phyloP scores from a whole-genome alignment of 2,888 invertebrate species.

The Raillietiella orientalis region DNA sequence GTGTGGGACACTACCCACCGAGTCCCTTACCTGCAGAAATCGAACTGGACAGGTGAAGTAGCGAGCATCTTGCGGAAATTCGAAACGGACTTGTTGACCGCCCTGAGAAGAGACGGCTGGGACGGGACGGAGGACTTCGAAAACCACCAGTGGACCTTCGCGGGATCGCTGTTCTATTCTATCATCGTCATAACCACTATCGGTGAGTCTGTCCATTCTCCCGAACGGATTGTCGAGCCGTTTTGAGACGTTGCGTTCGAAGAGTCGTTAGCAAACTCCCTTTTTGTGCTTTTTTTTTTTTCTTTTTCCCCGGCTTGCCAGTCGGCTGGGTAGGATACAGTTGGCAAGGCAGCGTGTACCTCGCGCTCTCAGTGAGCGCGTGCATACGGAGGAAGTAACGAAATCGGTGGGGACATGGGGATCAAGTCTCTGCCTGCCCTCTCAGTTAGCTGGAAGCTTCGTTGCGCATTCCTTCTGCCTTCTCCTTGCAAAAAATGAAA shows the following conservation, averaged over 20 bases:
- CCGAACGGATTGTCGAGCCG: neutral
- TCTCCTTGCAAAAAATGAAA: too few species aligned
- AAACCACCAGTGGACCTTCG: conserved; percentile 20
- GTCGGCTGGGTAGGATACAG: too few species aligned
- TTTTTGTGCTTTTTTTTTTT: too few species aligned
- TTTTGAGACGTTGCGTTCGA: neutral
- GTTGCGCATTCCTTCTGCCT: too few species aligned
- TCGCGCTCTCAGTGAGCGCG: too few species aligned
- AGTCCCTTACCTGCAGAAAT: conserved; percentile 27
- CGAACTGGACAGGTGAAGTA: conserved; percentile 46
- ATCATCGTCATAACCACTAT: conserved; percentile 88
- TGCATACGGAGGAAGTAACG: too few species aligned
- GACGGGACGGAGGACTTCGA: conserved; percentile 29
- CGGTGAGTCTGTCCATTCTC: conserved; percentile 25
- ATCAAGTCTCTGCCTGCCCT: too few species aligned
- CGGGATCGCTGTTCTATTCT: conserved; percentile 64
- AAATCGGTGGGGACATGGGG: too few species aligned
- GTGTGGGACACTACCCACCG: conserved; percentile 37
- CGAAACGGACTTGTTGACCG: conserved; percentile 27
- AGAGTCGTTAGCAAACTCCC: too few species aligned
- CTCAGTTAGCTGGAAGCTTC: too few species aligned
- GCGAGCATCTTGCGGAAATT: conserved; percentile 9
- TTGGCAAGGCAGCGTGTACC: too few species aligned
- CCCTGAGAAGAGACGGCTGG: conserved; percentile 67
- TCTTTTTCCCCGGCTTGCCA: too few species aligned